These are phyloP conservation scores for Horisme vitalbata DNA, from an alignment of 2,888 invertebrate genomes.

Conservation along the genomic window DNA sequence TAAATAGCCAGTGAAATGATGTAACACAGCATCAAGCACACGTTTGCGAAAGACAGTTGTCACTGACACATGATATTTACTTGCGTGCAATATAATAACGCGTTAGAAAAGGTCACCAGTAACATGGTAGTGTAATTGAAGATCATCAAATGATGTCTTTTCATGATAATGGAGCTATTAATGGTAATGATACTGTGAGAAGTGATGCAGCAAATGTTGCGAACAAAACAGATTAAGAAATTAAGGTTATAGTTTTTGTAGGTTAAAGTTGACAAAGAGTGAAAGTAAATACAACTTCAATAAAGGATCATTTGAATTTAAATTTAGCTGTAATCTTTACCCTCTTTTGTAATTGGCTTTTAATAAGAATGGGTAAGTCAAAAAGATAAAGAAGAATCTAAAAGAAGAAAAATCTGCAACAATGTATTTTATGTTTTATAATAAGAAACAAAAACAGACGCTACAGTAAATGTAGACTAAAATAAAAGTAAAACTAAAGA, in stretches of 20 bases:
- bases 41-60: slow-evolving; percentile 63
- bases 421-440: no score
- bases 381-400: no score
- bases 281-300: no score
- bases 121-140: slow-evolving; percentile 51
- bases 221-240: slow-evolving; percentile 13
- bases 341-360: no score
- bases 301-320: no score
- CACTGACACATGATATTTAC: slow-evolving; percentile 57
- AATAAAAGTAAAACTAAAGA: slow-evolving; percentile 19
- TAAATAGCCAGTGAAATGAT: slow-evolving; percentile 56
- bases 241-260: not conserved
- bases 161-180: slow-evolving; percentile 42
- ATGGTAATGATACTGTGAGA: slow-evolving; percentile 30
- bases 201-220: slow-evolving; percentile 14
- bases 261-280: not conserved
- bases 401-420: no score
- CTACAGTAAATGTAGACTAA: not conserved
- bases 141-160: slow-evolving; percentile 50
- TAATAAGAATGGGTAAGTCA: no score
- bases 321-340: no score
- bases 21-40: slow-evolving; percentile 50
- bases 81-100: slow-evolving; percentile 58
- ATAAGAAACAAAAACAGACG: not conserved
- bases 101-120: slow-evolving; percentile 58